phyloP scores from a whole-genome alignment of 2,888 invertebrate genomes.

The Danaus chrysippus region DNA sequence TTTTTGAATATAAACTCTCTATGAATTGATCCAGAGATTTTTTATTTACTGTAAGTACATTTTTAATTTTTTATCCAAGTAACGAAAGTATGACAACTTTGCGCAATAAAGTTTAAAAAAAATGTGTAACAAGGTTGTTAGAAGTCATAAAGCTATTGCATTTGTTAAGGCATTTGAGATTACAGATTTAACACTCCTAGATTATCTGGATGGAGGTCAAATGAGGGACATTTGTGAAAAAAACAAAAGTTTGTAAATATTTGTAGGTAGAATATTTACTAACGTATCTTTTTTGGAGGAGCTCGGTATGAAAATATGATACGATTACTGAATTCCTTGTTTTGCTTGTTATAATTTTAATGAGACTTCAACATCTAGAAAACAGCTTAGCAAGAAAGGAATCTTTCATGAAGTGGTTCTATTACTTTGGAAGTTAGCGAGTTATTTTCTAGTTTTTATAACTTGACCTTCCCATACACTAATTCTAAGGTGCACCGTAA shows the following conservation, averaged over 20 bases:
- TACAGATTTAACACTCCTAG: slow-evolving; percentile 26
- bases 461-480: background rate
- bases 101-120: slow-evolving; percentile 18
- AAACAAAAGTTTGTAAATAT: background rate
- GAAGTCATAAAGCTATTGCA: slow-evolving; percentile 23
- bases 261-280: background rate
- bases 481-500: background rate
- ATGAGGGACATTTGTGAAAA: slow-evolving; percentile 4
- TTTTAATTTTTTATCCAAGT: too few species aligned
- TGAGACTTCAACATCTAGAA: too few species aligned
- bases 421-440: background rate
- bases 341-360: too few species aligned
- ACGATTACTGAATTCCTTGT: too few species aligned
- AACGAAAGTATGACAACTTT: background rate
- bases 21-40: too few species aligned
- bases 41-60: too few species aligned
- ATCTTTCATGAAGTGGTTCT: background rate
- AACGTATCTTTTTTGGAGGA: background rate
- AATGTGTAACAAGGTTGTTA: slow-evolving; percentile 29
- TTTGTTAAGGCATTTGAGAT: slow-evolving; percentile 19
- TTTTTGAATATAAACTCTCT: too few species aligned
- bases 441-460: background rate
- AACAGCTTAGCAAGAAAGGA: too few species aligned
- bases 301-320: too few species aligned
- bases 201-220: slow-evolving; percentile 12